Base-by-base conservation (phyloP, 2,888 invertebrate genomes). In the Melitaea athalia region DNA sequence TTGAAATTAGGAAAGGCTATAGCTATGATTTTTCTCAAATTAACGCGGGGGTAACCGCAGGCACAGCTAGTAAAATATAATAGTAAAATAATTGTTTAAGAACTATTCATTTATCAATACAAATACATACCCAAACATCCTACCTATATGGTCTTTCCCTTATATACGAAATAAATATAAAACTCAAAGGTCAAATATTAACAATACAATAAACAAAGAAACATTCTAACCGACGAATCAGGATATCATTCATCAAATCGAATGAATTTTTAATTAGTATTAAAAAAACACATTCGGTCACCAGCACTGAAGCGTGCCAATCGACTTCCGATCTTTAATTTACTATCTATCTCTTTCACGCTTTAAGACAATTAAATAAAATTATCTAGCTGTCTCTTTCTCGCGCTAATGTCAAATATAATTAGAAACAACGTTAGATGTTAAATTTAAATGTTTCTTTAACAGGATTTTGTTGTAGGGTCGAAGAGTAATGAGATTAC, bases 281-380 rank as follows among this genome's bases (percentile, higher is more conserved):
- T 63, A 86, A 86, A 80, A 83, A 80, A 81, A 79, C 76, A 85
- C 84, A 90, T 91, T 91, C 87, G 90, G 88, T 79, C 85, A 82
- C 84, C 78, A 79, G 88, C 91, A 87, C 85, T 92, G 88, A 88
- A 79, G 90, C 91, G 87, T 87, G 78, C 81, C 87, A 90, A 92
- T 92, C 92, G 80, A 86, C 84, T 91, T 91, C 92, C 92, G 87
- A 92, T 91, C 91, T 87, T 76, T 70, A 75, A 61, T 67, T 71
- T 63, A 70, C 67, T 63, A 66, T 71, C 74, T 69, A 5, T 85
- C 84, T 76, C 83, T 59, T 68, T 88, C 79, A 38, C 76, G 72
- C 74, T 5, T 50, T 73, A 79, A 73, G n/a, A 45, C 15, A 33
- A n/a, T 38, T 8, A 38, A 38, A 38, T 33, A 24, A 70, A 75